Conservation (phyloP, 2,113 vertebrate species). For the Oncorhynchus kisutch region DNA sequence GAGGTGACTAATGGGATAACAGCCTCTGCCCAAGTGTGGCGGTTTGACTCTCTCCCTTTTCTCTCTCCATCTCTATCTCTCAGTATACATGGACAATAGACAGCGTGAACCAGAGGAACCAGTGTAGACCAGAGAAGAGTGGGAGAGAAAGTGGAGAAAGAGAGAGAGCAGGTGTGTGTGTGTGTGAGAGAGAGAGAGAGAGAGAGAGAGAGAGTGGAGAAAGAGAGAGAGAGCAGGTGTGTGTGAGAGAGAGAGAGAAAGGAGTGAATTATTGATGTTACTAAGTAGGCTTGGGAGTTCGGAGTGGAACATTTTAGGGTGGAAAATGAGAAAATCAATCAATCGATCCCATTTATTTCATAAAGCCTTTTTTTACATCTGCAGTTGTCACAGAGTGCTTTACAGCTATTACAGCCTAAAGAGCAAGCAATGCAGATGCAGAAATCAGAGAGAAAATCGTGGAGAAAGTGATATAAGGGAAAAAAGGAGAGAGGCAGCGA, state of each 20-base stretch:
- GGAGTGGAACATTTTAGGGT: background rate
- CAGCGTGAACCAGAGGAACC: background rate
- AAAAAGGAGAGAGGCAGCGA: background rate
- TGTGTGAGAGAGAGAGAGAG: too few relatives aligned
- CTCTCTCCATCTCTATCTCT: conserved; percentile 1
- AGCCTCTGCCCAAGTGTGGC: background rate
- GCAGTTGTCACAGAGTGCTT: too few relatives aligned
- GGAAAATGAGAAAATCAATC: background rate
- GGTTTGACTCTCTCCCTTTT: background rate
- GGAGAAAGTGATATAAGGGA: background rate
- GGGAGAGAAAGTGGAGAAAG: background rate
- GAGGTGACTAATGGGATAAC: conserved; percentile 10
- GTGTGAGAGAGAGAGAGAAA: too few relatives aligned
- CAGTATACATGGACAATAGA: background rate
- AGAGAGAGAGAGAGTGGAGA: too few relatives aligned
- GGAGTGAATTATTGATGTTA: too few relatives aligned
- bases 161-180: too few relatives aligned
- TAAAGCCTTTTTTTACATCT: too few relatives aligned
- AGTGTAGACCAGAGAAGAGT: background rate
- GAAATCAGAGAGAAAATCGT: background rate
- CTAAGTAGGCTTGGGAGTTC: background rate
- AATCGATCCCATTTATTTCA: too few relatives aligned
- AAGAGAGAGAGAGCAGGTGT: too few relatives aligned
- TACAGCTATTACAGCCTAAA: too few relatives aligned
- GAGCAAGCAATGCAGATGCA: background rate